A percentile compares a stretch with the other conserved stretches of the same genome.
Conservation (phyloP, 1,140 invertebrate genomes). For the Caenorhabditis latens region DNA sequence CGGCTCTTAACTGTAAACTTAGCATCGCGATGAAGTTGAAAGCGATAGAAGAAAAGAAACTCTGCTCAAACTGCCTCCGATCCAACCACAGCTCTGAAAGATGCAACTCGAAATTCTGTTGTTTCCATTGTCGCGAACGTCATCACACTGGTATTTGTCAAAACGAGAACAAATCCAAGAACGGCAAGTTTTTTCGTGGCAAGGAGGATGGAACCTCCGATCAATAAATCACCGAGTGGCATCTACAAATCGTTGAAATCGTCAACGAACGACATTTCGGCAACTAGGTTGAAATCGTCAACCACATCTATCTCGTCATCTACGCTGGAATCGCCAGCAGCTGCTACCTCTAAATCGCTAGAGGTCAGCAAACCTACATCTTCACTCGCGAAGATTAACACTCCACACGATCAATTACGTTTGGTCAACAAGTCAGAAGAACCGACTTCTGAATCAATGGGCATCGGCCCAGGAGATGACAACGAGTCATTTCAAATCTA, state of each 20-base stretch:
- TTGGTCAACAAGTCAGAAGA: too few relatives aligned
- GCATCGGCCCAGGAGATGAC: not conserved
- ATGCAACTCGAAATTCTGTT: not conserved
- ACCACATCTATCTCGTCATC: not conserved
- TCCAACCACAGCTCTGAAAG: not conserved
- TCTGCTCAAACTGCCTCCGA: not conserved
- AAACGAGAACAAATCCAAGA: not conserved
- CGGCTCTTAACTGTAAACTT: not conserved
- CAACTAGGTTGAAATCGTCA: not conserved
- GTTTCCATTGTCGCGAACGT: not conserved
- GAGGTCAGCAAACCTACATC: too few relatives aligned
- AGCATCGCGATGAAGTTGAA: not conserved
- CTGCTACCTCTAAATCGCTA: not conserved
- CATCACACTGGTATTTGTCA: not conserved
- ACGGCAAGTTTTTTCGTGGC: not conserved
- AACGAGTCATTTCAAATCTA: not conserved
- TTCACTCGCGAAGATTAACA: too few relatives aligned
- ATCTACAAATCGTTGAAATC: not conserved
- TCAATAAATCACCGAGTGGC: not conserved
- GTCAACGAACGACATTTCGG: not conserved
- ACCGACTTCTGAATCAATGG: not conserved
- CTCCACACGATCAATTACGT: not conserved
- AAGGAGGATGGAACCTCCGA: constrained; percentile 3
- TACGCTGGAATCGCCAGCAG: not conserved
- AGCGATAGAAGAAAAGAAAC: not conserved